Base-by-base conservation (phyloP, 2,888 invertebrate genomes). In the Alentia gelatinosa region DNA sequence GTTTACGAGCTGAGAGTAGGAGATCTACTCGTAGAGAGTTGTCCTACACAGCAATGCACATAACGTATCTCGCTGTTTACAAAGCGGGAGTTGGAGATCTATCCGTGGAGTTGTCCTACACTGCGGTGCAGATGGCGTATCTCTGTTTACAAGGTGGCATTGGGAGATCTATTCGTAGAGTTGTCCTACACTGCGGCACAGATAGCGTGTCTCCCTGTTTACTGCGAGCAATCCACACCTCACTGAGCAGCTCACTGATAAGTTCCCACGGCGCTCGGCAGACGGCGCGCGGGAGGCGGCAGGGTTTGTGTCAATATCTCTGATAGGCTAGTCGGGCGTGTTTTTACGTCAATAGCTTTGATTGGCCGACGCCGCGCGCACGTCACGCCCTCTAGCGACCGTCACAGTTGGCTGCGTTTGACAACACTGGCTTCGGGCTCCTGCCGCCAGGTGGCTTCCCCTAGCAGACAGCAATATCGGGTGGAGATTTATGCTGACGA, bases 241-340 rank as follows among this genome's bases (percentile, higher is more conserved):
- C 74, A 33, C 74, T 15, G 30, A 74, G 74, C 74, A 33, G 26
- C 74, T 26, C 74, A 74, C 33, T 26, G 74, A 19, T 33, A 74
- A 74, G 74, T 74, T 74, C 74, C 26, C 74, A 33, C 5, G 33
- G 74, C 74, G 74, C 74, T 74, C 74, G n/a, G n/a, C 33, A 74
- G 74, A 33, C 74, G 33, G 74, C 74, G 74, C 74, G 74, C 74
- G 74, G 26, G 74, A 26, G 74, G n/a, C n/a, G n/a, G n/a, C n/a
- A n/a, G n/a, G n/a, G 74, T 74, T 74, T 74, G 74, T 74, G 74
- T 74, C 74, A 33, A 74, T 74, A 74, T 33, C 74, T 74, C n/a
- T 74, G 74, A 74, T 74, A 30, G 74, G 74, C 30, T 74, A 56
- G 74, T 74, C 33, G 74, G 19, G 74, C 19, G 74, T 12, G 33